Evolutionary conservation across 2,113 vertebrate genomes (phyloP).

Genomic region (Rhynchomys soricoides): DNA sequence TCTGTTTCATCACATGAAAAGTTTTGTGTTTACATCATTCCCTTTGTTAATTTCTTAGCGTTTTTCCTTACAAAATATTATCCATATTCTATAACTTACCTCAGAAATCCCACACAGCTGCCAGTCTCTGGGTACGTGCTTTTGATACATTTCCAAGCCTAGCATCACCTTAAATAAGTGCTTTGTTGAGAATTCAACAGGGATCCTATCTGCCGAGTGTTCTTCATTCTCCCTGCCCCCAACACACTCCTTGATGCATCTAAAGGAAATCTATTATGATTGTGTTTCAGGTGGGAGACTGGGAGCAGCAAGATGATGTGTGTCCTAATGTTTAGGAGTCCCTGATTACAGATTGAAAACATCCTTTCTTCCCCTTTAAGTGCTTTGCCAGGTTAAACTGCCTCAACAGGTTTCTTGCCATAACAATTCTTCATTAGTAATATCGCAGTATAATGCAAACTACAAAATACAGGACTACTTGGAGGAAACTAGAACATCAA

Average conservation of each 20-base stretch:
- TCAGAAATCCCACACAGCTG: constrained; percentile 14
- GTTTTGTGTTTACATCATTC: background rate
- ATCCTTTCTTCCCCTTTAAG: constrained; percentile 50
- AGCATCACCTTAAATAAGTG: constrained; percentile 52
- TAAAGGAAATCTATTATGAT: constrained; percentile 46
- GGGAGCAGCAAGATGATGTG: constrained; percentile 48
- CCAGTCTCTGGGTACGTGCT: background rate
- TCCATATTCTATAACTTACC: background rate
- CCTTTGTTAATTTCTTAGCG: constrained; percentile 9
- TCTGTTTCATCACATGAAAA: background rate
- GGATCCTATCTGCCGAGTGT: constrained; percentile 59
- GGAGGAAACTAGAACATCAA: background rate
- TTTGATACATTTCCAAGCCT: constrained; percentile 42
- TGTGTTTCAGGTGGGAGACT: constrained; percentile 29
- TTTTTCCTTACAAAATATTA: background rate
- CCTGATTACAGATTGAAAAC: constrained; percentile 62
- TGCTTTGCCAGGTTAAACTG: constrained; percentile 64
- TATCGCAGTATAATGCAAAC: constrained; percentile 55
- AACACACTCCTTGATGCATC: background rate
- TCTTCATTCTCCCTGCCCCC: background rate
- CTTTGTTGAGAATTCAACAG: constrained; percentile 29
- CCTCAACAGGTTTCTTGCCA: constrained; percentile 58
- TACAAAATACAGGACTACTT: constrained; percentile 11
- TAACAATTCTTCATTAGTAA: constrained; percentile 79
- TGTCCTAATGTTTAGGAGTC: constrained; percentile 61